These are phyloP conservation scores for Sclerodermus sp. DNA, from an alignment of 2,888 invertebrate genomes.

Conservation along the genomic window DNA sequence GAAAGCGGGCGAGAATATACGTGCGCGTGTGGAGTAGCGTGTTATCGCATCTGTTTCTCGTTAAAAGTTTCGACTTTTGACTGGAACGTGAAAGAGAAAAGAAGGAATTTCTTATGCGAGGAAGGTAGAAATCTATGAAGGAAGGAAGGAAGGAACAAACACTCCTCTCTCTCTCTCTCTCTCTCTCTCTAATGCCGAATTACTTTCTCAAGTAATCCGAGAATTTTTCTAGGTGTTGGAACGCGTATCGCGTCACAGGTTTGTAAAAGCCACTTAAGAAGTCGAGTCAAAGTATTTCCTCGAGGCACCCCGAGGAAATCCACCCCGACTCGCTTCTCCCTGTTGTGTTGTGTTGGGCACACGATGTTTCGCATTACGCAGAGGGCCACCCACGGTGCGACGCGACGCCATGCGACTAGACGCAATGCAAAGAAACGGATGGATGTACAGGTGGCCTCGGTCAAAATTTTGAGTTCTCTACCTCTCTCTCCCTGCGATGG, in stretches of 20 bases:
- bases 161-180: no score
- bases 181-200: no score
- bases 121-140: neutral
- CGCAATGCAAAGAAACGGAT: no score
- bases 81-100: no score
- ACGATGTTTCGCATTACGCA: conserved; percentile 35
- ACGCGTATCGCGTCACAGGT: conserved; percentile 15
- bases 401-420: conserved; percentile 1
- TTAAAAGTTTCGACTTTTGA: no score
- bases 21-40: no score
- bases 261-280: conserved; percentile 21
- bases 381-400: conserved; percentile 44
- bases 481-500: no score
- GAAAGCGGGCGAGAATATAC: no score
- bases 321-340: conserved; percentile 28
- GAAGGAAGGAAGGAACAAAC: no score
- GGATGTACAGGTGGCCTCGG: conserved; percentile 48
- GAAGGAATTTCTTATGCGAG: no score
- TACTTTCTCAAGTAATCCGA: conserved; percentile 16
- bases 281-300: conserved; percentile 7
- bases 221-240: conserved; percentile 18
- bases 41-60: no score
- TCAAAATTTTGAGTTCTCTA: conserved; percentile 25
- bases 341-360: conserved; percentile 13
- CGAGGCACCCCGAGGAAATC: conserved; percentile 24